Evolutionary conservation across 2,797 vertebrate species (phyloP), one percentile per base, ranked within the genome.

Genomic region (Sus cebifrons): DNA sequence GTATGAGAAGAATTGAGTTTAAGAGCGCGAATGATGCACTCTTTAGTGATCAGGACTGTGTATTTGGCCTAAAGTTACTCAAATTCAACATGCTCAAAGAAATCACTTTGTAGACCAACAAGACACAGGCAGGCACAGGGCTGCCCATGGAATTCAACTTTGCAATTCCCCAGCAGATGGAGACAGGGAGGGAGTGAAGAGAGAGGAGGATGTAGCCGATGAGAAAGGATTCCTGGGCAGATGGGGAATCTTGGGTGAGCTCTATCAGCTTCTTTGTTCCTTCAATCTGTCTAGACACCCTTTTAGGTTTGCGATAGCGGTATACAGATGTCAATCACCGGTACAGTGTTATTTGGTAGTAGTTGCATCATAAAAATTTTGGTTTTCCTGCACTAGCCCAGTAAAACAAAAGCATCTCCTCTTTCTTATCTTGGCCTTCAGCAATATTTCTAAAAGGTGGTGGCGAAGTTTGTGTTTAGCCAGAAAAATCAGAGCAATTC

Each of bases 311-410:
- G 29, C 12, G 75, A 49, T 4, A 27, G 36, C 3, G 23, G 12
- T 64, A 3, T 5, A 18, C 7, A 12, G 70, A 29, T 0, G 6
- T 27, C 56, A 12, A 3, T 65, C 36, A 7, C 2, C 13, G 18
- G 4, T 2, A 0, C 0, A 15, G 29, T 9, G 15, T n/a, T 56
- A 7, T 27, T 49, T 25, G 40, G 21, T 71, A 17, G n/a, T n/a
- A 27, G 71, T 0, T 23, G 5, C 7, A 40, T 25, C 54, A 1
- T 16, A 3, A 68, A n/a, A 29, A 23, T 58, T n/a, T 65, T n/a
- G 52, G 5, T 79, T 84, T 23, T 68, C 1, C 1, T 4, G 15
- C 10, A 16, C 29, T 54, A 10, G n/a, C 32, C 7, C 27, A 23
- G 58, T n/a, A 64, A 77, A 40, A 65, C 1, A 5, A 73, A 85